phyloP scores from a whole-genome alignment of 2,888 invertebrate genomes.

The Aleiodes leptofemur region DNA sequence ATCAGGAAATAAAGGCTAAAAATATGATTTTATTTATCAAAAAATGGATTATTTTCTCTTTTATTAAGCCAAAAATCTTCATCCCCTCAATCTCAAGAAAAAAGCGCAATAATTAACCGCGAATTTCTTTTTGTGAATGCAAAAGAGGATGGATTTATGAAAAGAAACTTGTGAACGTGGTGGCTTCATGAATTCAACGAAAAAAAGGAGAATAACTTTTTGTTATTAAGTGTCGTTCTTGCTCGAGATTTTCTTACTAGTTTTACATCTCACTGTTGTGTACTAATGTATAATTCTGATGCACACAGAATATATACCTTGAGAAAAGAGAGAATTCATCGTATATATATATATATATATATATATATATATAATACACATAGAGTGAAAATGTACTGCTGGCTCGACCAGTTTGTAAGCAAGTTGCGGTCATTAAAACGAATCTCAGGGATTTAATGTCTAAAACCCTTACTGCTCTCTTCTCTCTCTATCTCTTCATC shows the following conservation, averaged over 20 bases:
- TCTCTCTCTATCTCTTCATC: too few relatives aligned
- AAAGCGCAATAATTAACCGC: conserved; percentile 21
- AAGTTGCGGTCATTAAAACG: conserved; percentile 74
- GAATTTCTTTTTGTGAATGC: background rate
- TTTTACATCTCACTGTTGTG: conserved; percentile 23
- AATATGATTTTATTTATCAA: too few relatives aligned
- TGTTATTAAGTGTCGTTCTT: conserved; percentile 34
- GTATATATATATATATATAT: background rate
- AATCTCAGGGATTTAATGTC: conserved; percentile 74
- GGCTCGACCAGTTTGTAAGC: conserved; percentile 71
- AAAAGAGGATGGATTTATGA: conserved; percentile 26
- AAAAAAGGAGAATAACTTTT: conserved; percentile 13
- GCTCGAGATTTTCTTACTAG: conserved; percentile 40
- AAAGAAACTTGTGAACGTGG: conserved; percentile 26
- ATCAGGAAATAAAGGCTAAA: too few relatives aligned
- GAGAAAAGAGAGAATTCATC: conserved; percentile 16
- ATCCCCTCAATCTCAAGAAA: conserved; percentile 2
- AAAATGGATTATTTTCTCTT: too few relatives aligned
- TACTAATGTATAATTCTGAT: conserved; percentile 30
- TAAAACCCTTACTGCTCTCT: conserved; percentile 56
- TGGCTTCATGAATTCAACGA: conserved; percentile 20
- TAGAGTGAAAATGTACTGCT: conserved; percentile 10
- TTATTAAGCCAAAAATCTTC: background rate
- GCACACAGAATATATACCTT: conserved; percentile 6
- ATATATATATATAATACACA: too few relatives aligned